Base-by-base conservation (phyloP, 53 echinoderm and acorn worm species). In the Hippasteria phrygiana region DNA sequence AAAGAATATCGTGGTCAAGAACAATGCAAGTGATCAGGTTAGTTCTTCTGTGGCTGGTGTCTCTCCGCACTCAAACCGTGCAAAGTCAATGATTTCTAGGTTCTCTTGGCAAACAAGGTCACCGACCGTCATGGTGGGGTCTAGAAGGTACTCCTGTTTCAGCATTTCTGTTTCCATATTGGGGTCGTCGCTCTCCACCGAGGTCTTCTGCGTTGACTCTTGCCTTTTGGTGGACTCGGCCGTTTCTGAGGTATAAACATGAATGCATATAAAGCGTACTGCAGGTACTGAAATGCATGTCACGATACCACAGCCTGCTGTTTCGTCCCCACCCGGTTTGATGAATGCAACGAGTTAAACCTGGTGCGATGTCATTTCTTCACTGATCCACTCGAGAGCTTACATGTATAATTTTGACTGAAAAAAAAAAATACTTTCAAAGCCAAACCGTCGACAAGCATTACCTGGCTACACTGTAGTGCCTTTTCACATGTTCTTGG, bases 21-120 rank as follows among this genome's bases (percentile, higher is more conserved):
- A 4, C 37, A 36, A 72, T 16, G 12, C 7, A 72, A 13, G 29
- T 8, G 32, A 32, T 66, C 43, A 66, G n/a, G 69, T 66, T 35
- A 13, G 35, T 59, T 17, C 63, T 7, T 76, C 90, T 26, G 29
- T 10, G 0, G 36, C 51, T 16, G 85, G 32, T 2, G 63, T 26
- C 77, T 99, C 96, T 20, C 99, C 99, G 42, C 94, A 93, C 88
- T 96, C 95, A 88, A 89, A 99, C 41, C 99, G 87, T 9, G 88
- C 96, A 96, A 99, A 99, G 93, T 99, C 99, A 34, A 93, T 32
- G 11, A 99, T 78, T 69, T 94, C 90, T 0, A 99, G 82, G 55
- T 91, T 93, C 79, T 96, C 94, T 59, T 96, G 88, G 1, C 77
- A 75, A 27, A 96, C 83, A 29, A 96, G 87, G 36, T 99, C 96